phyloP scores from a whole-genome alignment of 1,140 invertebrate species.

The Drosophila obscura region DNA sequence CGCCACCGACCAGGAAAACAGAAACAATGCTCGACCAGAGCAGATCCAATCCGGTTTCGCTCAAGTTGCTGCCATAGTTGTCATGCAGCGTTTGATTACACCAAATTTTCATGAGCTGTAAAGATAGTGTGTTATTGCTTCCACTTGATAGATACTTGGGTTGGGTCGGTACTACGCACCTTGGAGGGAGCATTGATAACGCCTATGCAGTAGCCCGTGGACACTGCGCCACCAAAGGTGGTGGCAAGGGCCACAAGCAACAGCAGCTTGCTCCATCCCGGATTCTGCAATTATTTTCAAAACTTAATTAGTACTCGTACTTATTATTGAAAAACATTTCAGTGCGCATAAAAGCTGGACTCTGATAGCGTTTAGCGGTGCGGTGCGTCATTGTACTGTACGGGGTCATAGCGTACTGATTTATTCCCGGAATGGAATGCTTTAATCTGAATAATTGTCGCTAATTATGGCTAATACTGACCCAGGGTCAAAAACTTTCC shows the following conservation, averaged over 20 bases:
- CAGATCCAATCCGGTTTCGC: slow-evolving; percentile 86
- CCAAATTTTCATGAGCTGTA: slow-evolving; percentile 89
- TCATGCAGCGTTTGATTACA: slow-evolving; percentile 88
- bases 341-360: slow-evolving; percentile 1
- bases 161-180: slow-evolving; percentile 84
- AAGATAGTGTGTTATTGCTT: slow-evolving; percentile 38
- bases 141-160: not conserved
- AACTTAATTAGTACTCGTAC: not conserved
- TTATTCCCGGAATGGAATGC: slow-evolving; percentile 11
- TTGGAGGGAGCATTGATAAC: slow-evolving; percentile 93
- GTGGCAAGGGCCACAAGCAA: slow-evolving; percentile 84
- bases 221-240: slow-evolving; percentile 92
- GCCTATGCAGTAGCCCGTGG: slow-evolving; percentile 95
- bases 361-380: slow-evolving; percentile 1
- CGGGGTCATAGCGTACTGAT: slow-evolving; percentile 25
- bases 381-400: slow-evolving; percentile 37
- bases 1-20: slow-evolving; percentile 91
- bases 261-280: slow-evolving; percentile 66
- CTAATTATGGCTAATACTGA: slow-evolving; percentile 38
- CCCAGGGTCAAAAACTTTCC: slow-evolving; percentile 36
- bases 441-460: slow-evolving; percentile 29
- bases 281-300: slow-evolving; percentile 43
- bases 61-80: slow-evolving; percentile 86
- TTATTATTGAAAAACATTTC: not conserved
- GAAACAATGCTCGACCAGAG: slow-evolving; percentile 93